Conservation (phyloP, 2,888 invertebrate genomes). For the Metacarcinus magister region DNA sequence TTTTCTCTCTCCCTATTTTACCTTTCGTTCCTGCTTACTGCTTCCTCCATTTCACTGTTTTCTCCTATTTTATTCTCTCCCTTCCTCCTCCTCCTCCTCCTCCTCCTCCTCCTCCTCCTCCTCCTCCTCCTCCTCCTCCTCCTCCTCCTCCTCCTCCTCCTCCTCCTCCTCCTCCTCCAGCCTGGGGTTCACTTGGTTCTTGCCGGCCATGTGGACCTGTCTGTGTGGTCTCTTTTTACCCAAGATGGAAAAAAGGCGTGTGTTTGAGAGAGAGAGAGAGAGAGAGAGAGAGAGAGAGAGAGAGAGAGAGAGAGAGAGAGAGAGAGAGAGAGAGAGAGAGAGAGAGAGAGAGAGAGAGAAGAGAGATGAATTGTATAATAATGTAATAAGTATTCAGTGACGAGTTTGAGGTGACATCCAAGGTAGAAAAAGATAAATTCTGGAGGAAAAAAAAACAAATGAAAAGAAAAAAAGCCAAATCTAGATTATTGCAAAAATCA, state of each 20-base stretch:
- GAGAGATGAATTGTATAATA: background rate
- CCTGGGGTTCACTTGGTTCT: background rate
- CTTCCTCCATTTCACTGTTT: background rate
- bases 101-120: background rate
- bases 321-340: background rate
- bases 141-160: background rate
- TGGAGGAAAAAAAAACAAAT: too few relatives aligned
- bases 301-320: conserved; percentile 19
- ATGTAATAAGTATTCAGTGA: too few relatives aligned
- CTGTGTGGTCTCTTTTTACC: conserved; percentile 42
- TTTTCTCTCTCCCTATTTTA: background rate
- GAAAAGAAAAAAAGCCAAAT: too few relatives aligned
- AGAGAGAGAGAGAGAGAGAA: conserved; percentile 27
- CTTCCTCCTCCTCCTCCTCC: background rate
- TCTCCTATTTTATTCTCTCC: background rate
- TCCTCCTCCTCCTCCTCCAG: background rate
- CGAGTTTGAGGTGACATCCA: too few relatives aligned
- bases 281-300: conserved; percentile 26
- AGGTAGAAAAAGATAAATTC: too few relatives aligned
- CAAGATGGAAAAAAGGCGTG: conserved; percentile 44
- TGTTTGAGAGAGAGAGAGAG: conserved; percentile 43
- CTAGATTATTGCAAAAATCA: background rate
- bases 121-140: conserved; percentile 6
- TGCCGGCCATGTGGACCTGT: background rate
- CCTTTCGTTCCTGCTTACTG: background rate